These are phyloP conservation scores for Drosophila leontia DNA, from an alignment of 1,140 invertebrate species.

Conservation along the genomic window DNA sequence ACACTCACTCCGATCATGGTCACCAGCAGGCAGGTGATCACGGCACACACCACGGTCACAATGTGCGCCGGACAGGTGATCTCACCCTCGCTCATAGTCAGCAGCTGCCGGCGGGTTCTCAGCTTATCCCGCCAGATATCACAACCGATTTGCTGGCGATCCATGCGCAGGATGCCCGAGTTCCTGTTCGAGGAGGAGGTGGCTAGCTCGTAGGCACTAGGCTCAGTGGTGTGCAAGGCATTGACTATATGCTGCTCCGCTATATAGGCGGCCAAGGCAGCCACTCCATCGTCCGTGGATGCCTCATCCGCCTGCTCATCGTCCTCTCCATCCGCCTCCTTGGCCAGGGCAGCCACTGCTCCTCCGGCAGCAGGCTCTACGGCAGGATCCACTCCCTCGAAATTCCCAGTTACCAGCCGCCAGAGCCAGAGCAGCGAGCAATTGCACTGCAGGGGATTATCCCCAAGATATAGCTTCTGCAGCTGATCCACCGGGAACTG, in stretches of 20 bases:
- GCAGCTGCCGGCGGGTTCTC: slow-evolving; percentile 60
- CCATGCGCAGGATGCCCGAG: slow-evolving; percentile 69
- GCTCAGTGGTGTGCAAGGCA: slow-evolving; percentile 72
- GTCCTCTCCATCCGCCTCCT: slow-evolving; percentile 57
- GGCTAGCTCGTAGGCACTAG: slow-evolving; percentile 65
- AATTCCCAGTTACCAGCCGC: slow-evolving; percentile 87
- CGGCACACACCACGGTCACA: slow-evolving; percentile 83
- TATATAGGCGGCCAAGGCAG: slow-evolving; percentile 71
- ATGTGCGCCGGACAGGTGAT: slow-evolving; percentile 84
- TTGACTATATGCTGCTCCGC: slow-evolving; percentile 76
- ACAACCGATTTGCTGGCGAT: slow-evolving; percentile 80
- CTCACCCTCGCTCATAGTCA: slow-evolving; percentile 78
- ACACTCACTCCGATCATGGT: slow-evolving; percentile 78
- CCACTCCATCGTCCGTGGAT: slow-evolving; percentile 55
- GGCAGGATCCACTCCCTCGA: slow-evolving; percentile 59
- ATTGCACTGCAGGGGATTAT: slow-evolving; percentile 94
- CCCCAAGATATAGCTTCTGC: slow-evolving; percentile 89
- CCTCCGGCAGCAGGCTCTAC: slow-evolving; percentile 66
- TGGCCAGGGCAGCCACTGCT: slow-evolving; percentile 73
- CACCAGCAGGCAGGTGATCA: slow-evolving; percentile 77
- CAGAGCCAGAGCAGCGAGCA: slow-evolving; percentile 94
- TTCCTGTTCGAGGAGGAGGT: slow-evolving; percentile 45
- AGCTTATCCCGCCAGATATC: slow-evolving; percentile 80
- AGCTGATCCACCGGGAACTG: slow-evolving; percentile 92
- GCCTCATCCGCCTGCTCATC: slow-evolving; percentile 58